These are phyloP conservation scores for Cerceris rybyensis DNA, from an alignment of 2,888 invertebrate species.

Conservation along the genomic window DNA sequence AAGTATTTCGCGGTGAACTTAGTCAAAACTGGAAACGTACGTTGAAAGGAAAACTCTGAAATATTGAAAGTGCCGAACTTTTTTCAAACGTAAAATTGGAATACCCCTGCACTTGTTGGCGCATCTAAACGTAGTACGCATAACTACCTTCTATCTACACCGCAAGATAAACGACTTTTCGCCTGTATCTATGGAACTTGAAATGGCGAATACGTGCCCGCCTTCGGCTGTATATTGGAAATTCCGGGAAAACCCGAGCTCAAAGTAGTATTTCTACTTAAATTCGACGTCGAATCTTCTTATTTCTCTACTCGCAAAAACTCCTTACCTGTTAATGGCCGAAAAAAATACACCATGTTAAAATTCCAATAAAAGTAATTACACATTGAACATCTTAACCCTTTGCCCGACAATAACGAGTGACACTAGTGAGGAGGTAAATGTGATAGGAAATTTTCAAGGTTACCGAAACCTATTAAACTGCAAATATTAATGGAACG, in stretches of 20 bases:
- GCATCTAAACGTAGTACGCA: slow-evolving; percentile 3
- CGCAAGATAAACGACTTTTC: slow-evolving; percentile 7
- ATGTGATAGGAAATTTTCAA: too few species aligned
- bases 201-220: slow-evolving; percentile 6
- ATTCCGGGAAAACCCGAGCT: slow-evolving; percentile 1
- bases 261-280: slow-evolving; percentile 2
- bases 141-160: slow-evolving; percentile 7
- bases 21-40: too few species aligned
- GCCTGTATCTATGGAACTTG: not conserved
- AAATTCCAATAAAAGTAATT: not conserved
- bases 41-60: not conserved
- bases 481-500: too few species aligned
- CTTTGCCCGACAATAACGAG: too few species aligned
- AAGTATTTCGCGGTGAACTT: not conserved
- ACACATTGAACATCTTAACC: not conserved
- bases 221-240: slow-evolving; percentile 8
- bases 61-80: not conserved
- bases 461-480: too few species aligned
- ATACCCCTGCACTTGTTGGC: not conserved
- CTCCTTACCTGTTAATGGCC: not conserved
- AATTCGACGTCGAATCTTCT: not conserved
- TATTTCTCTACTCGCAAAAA: not conserved
- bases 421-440: too few species aligned
- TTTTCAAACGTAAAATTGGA: not conserved
- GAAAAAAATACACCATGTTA: not conserved